Base-by-base conservation (phyloP, 1,140 invertebrate species). In the Solenopsis fugax region DNA sequence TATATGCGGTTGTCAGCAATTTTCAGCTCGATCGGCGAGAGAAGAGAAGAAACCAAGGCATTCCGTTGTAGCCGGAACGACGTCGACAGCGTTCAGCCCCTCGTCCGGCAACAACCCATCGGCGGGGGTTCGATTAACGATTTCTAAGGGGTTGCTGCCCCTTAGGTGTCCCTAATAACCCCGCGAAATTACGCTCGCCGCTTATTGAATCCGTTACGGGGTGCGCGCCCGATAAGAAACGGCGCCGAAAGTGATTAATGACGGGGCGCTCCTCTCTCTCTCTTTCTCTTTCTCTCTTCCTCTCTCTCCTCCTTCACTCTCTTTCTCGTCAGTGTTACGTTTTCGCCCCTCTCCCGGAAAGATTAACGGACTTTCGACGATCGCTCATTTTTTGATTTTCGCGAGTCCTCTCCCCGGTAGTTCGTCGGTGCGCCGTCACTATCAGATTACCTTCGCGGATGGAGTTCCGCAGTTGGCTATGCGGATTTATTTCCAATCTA, bases 371-470 rank as follows among this genome's bases (percentile, higher is more conserved):
- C 86, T 81, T 88, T 86, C 86, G 73, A 85, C 86, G 86, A 76
- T 90, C 86, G 86, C 72, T 88, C 89, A 90, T 90, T 91, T 91
- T 90, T 91, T 88, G 45, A 90, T 86, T 90, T 90, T 90, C 76
- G 16, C 80, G 16, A 72, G 48, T 37, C 45, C 81, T 82, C 52
- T 10, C 5, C 21, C 41, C 21, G 52, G 60, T 62, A 24, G 65
- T 37, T 58, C 18, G 73, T 29, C 45, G 62, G 54, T 54, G 21
- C 21, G 24, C 41, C 84, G 88, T 87, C 86, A 65, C 48, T 52
- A 16, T 34, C 67, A 78, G 86, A 86, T 87, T 64, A 90, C 77
- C 76, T 78, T n/a, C 77, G 56, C 50, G 85, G 21, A 85, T 85
- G 52, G 64, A 76, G 58, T 45, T 85, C 29, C 56, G 56, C 12